Percentiles rank a stretch among this genome's conserved stretches.
Evolutionary conservation across 1,140 invertebrate genomes (phyloP).

Genomic region (Eupeodes corollae): DNA sequence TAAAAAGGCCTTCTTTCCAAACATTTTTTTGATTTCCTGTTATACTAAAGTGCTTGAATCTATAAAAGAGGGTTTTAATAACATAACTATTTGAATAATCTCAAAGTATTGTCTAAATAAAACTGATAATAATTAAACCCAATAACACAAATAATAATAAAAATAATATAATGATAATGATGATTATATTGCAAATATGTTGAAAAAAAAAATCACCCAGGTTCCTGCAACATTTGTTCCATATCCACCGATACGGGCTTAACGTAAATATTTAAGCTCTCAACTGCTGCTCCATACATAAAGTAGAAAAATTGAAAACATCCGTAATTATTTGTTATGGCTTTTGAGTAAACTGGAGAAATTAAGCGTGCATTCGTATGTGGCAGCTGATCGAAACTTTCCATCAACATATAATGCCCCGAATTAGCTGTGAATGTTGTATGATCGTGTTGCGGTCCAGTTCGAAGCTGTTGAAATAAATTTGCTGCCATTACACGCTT

Average conservation of each 20-base stretch:
- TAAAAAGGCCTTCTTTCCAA: slow-evolving; percentile 27
- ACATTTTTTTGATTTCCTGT: slow-evolving; percentile 16
- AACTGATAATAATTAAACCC: background rate
- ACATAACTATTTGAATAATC: too few relatives aligned
- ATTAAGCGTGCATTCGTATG: slow-evolving; percentile 11
- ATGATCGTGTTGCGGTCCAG: slow-evolving; percentile 30
- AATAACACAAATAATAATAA: background rate
- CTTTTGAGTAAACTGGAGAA: slow-evolving; percentile 22
- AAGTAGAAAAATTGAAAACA: slow-evolving; percentile 31
- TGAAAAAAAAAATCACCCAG: background rate
- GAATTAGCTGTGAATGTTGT: slow-evolving; percentile 13
- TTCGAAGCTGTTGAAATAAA: slow-evolving; percentile 10
- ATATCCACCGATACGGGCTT: slow-evolving; percentile 14
- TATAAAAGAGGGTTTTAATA: background rate
- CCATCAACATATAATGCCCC: slow-evolving; percentile 33
- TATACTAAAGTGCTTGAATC: slow-evolving; percentile 10
- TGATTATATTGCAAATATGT: too few relatives aligned
- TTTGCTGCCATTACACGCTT: slow-evolving; percentile 15
- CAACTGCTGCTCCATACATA: slow-evolving; percentile 29
- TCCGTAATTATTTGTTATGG: slow-evolving; percentile 19
- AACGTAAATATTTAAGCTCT: slow-evolving; percentile 20
- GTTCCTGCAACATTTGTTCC: slow-evolving; percentile 12
- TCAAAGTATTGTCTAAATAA: background rate
- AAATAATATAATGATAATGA: too few relatives aligned
- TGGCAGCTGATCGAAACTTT: slow-evolving; percentile 6